phyloP scores from a whole-genome alignment of 2,113 vertebrate species.

The Cromileptes altivelis region DNA sequence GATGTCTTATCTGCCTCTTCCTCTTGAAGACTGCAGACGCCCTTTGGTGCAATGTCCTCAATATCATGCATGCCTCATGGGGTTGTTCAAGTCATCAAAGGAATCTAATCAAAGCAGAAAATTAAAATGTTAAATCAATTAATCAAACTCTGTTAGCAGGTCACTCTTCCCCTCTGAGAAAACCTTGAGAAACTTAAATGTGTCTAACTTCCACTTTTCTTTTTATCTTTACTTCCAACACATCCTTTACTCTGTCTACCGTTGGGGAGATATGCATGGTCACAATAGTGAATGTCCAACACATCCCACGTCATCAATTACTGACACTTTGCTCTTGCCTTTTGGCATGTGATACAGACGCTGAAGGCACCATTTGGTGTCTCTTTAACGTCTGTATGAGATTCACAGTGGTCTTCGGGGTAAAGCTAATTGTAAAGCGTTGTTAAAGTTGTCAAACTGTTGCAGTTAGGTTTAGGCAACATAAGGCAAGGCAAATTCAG shows the following conservation, averaged over 20 bases:
- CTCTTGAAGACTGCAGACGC: conserved; percentile 20
- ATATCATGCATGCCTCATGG: conserved; percentile 10
- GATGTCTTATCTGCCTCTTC: conserved; percentile 42
- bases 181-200: not conserved
- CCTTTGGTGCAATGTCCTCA: conserved; percentile 39
- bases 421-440: no score
- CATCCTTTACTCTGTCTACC: not conserved
- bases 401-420: no score
- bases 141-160: conserved; percentile 35
- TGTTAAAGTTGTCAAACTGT: no score
- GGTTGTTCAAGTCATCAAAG: conserved; percentile 53
- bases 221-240: conserved; percentile 1
- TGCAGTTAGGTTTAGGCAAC: no score
- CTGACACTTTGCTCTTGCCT: no score
- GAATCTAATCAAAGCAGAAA: conserved; percentile 56
- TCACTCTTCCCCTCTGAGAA: not conserved
- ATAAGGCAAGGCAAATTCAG: no score
- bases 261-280: not conserved
- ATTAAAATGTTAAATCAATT: conserved; percentile 53
- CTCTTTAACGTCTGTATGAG: no score
- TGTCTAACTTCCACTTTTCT: conserved; percentile 5
- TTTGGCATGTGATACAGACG: no score
- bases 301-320: no score
- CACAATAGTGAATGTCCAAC: not conserved
- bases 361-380: no score